Evolutionary conservation across 1,140 invertebrate species (phyloP).

Genomic region (Dinothrombium tinctorium): DNA sequence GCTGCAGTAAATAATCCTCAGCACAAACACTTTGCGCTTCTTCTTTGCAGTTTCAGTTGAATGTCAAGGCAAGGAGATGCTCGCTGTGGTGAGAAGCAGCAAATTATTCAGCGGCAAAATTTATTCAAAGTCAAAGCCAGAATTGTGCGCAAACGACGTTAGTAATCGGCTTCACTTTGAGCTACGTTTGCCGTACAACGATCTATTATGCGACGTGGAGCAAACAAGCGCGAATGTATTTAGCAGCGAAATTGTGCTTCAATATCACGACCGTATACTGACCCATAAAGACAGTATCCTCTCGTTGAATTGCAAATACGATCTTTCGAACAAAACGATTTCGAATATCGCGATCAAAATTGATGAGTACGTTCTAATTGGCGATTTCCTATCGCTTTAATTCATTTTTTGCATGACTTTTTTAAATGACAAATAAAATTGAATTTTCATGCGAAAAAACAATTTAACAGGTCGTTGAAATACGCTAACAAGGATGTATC

Average conservation of each 20-base stretch:
- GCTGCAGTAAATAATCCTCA: too few species aligned
- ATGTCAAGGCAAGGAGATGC: slow-evolving; percentile 65
- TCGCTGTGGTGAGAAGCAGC: slow-evolving; percentile 65
- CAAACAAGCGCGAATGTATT: slow-evolving; percentile 30
- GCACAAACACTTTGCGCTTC: too few species aligned
- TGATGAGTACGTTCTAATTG: slow-evolving; percentile 17
- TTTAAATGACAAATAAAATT: too few species aligned
- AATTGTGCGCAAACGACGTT: slow-evolving; percentile 58
- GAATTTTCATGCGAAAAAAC: too few species aligned
- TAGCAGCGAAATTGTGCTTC: slow-evolving; percentile 66
- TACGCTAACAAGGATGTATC: too few species aligned
- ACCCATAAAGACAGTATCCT: slow-evolving; percentile 74
- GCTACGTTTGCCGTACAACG: slow-evolving; percentile 16
- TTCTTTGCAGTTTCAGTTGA: slow-evolving; percentile 16
- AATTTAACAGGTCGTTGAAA: too few species aligned
- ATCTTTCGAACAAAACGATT: slow-evolving; percentile 73
- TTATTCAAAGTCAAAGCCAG: slow-evolving; percentile 72
- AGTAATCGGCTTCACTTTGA: slow-evolving; percentile 16
- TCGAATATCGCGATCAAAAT: slow-evolving; percentile 35
- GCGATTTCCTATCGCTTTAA: too few species aligned
- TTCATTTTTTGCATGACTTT: too few species aligned
- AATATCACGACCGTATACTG: slow-evolving; percentile 81
- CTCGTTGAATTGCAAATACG: slow-evolving; percentile 73
- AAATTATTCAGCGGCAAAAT: slow-evolving; percentile 81
- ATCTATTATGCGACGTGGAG: slow-evolving; percentile 16